Conservation (phyloP, 2,888 invertebrate genomes). For the Aethes cnicana region DNA sequence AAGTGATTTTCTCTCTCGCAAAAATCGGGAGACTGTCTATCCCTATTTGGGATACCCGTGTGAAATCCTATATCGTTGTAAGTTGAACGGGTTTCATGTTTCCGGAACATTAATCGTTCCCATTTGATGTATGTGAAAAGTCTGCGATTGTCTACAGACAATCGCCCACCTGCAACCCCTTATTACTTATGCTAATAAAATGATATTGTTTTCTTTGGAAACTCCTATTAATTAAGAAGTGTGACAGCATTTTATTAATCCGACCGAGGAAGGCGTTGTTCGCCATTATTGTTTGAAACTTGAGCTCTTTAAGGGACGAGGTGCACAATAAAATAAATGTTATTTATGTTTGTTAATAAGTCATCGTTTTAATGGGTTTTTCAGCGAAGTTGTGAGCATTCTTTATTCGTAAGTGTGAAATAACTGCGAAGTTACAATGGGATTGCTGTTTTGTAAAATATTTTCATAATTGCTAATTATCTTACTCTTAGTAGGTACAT, state of each 20-base stretch:
- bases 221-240: slow-evolving; percentile 80
- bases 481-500: too few relatives aligned
- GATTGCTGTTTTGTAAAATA: slow-evolving; percentile 21
- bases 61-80: too few relatives aligned
- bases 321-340: slow-evolving; percentile 70
- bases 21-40: too few relatives aligned
- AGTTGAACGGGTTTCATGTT: too few relatives aligned
- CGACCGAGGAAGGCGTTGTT: slow-evolving; percentile 62
- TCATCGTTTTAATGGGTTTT: slow-evolving; percentile 67
- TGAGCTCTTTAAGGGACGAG: slow-evolving; percentile 64
- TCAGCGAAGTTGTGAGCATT: slow-evolving; percentile 46
- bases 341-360: slow-evolving; percentile 71
- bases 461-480: too few relatives aligned
- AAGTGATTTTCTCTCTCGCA: too few relatives aligned
- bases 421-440: slow-evolving; percentile 38
- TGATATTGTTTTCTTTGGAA: slow-evolving; percentile 81
- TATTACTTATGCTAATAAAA: slow-evolving; percentile 75
- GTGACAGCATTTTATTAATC: slow-evolving; percentile 79
- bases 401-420: slow-evolving; percentile 55
- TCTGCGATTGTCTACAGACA: too few relatives aligned
- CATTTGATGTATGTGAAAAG: too few relatives aligned
- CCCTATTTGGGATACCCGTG: too few relatives aligned
- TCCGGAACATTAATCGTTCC: too few relatives aligned
- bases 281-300: slow-evolving; percentile 75
- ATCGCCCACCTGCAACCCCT: slow-evolving; percentile 31